Percentiles rank a stretch among this genome's conserved stretches.
Conservation (phyloP, 1,140 invertebrate species). For the Cherax quadricarinatus region DNA sequence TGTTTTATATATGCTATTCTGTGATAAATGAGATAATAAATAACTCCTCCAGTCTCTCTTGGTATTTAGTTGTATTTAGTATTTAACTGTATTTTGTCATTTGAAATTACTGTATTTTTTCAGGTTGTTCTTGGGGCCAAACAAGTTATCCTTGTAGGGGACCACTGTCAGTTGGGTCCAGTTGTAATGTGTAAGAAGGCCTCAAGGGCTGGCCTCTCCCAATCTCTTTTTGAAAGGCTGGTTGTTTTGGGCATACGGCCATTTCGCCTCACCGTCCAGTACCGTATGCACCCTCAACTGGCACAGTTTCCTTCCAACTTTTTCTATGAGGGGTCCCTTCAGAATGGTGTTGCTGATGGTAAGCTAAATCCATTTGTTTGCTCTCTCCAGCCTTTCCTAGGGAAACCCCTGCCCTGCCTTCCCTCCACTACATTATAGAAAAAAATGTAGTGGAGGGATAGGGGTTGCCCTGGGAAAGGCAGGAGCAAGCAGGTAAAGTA, state of each 20-base stretch:
- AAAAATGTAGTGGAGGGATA: background rate
- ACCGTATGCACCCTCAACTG: conserved; percentile 98
- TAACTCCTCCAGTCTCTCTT: no score
- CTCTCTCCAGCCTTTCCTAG: no score
- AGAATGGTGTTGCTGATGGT: conserved; percentile 97
- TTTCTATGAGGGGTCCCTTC: conserved; percentile 98
- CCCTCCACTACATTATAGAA: no score
- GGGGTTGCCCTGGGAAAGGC: background rate
- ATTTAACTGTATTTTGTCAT: background rate
- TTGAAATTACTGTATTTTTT: background rate
- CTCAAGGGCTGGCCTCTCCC: conserved; percentile 95
- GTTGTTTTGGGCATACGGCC: conserved; percentile 97
- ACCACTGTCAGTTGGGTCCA: conserved; percentile 98
- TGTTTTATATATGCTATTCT: no score
- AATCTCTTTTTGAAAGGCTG: conserved; percentile 97
- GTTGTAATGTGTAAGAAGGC: conserved; percentile 99
- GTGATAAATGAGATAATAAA: no score
- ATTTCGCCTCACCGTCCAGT: conserved; percentile 97
- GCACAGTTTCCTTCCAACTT: conserved; percentile 99
- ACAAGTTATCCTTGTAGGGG: conserved; percentile 85
- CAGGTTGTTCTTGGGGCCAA: conserved; percentile 92
- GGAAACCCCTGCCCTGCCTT: no score
- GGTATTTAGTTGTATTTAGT: no score
- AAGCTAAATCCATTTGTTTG: conserved; percentile 51
- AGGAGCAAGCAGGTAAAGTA: no score